Evolutionary conservation across 2,797 vertebrate genomes (phyloP), one percentile per base, ranked within the genome.

Genomic region (Eulemur rubriventer): DNA sequence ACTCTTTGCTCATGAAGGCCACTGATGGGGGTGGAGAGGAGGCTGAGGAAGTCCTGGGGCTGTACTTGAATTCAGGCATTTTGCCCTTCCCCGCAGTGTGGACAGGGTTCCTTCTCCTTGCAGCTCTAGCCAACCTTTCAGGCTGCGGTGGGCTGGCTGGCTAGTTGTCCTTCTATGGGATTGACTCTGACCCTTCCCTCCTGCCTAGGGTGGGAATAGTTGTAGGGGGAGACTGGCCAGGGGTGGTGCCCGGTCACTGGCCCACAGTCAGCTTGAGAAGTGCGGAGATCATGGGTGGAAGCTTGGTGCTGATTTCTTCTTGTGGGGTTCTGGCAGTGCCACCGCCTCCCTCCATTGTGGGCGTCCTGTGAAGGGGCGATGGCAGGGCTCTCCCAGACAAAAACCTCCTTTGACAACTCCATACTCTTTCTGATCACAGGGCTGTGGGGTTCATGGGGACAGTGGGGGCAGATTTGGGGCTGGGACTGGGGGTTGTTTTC

Each of bases 361-460:
- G 4, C 6, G 1, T 41, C 50, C 50, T 0, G 0, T 38, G n/a
- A 52, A n/a, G 95, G 24, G 17, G 30, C 2, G 0, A 11, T 61
- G 26, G 26, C 41, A n/a, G 78, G 7, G 18, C 7, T 8, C 26
- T 59, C 50, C 22, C 24, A 35, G 18, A 11, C 0, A 7, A 46
- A 46, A 46, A 46, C 28, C 3, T 57, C 26, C 61, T 86, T 52
- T 38, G 84, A 8, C 20, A 6, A 46, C 41, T 78, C 35, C 43
- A 18, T 38, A 43, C 35, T 41, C 16, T 55, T 75, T 82, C 26
- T 50, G 1, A 22, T 33, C 43, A 20, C 16, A 41, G n/a, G 38
- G 38, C 69, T 46, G 0, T 80, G 52, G 43, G 8, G 16, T 33
- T 57, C 26, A 7, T 16, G 28, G 24, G 73, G 33, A 1, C 52